Base-by-base conservation (phyloP, 2,888 invertebrate species). In the Kryphioiulus occultus region DNA sequence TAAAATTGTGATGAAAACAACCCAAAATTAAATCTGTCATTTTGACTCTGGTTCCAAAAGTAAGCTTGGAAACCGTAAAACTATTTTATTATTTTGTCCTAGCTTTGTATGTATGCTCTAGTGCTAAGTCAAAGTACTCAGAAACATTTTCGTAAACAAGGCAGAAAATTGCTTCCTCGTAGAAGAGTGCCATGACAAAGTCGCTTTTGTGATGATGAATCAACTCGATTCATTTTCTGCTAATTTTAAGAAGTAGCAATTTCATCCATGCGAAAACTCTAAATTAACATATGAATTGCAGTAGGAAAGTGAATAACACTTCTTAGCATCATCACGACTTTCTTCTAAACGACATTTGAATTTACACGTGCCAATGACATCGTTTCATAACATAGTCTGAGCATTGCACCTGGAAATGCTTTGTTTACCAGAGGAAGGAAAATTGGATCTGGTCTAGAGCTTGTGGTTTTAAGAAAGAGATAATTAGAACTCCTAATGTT, bases 281-380 rank as follows among this genome's bases (percentile, higher is more conserved):
- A 78, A 78, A 30, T 78, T 78, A 78, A 30, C 78, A 78, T 78
- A 30, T 30, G 78, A 78, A 78, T 78, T 78, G 78, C 2, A 78
- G 26, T 15, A 30, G 78, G 78, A 30, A 78, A 78, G 26, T 30
- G 30, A 78, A 78, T 78, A 78, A 59, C 19, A 22, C n/a, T 59
- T 59, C 22, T 59, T 59, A 78, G 78, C 15, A 78, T 78, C 30
- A 78, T 78, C 26, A 30, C 78, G 2, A 30, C 78, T 78, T 30
- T 30, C 15, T 78, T 30, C 78, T 12, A 78, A 30, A 17, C 78
- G 17, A 78, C 30, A 22, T 39, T 85, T 85, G 39, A 22, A 42
- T 85, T 85, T 44, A 39, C 85, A 85, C n/a, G 32, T 85, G 44
- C 19, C 39, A 85, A 44, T 85, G 85, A 85, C 85, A 85, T 39